Evolutionary conservation across 2,113 vertebrate genomes (phyloP).

Genomic region (Mobula birostris): DNA sequence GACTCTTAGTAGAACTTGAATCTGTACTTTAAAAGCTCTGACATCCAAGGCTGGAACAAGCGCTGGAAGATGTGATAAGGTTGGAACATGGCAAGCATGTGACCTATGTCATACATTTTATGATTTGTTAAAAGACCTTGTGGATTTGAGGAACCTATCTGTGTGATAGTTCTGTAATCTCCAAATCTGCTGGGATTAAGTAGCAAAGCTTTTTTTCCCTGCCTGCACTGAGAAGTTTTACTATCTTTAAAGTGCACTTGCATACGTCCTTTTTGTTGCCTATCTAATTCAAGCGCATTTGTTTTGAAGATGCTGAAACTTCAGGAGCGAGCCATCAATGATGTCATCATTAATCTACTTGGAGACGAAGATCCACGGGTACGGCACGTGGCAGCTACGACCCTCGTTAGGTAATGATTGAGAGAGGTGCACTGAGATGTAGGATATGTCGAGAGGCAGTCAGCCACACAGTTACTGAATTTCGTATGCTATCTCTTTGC

Average conservation of each 20-base stretch:
- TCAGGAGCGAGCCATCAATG: slow-evolving; percentile 76
- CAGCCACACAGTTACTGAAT: neutral
- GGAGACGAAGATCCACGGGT: slow-evolving; percentile 93
- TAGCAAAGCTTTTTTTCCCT: neutral
- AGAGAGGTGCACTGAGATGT: no score
- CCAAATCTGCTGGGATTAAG: neutral
- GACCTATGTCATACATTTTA: no score
- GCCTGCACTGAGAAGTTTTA: neutral
- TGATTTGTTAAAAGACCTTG: neutral
- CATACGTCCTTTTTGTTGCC: neutral
- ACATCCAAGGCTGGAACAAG: no score
- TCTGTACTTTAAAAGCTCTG: no score
- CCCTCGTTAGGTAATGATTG: slow-evolving; percentile 65
- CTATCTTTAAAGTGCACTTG: neutral
- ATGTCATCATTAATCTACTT: slow-evolving; percentile 75
- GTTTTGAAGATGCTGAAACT: slow-evolving; percentile 68
- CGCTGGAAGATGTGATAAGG: neutral
- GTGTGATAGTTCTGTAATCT: neutral
- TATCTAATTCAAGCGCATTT: neutral
- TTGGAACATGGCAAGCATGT: neutral
- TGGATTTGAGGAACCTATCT: neutral
- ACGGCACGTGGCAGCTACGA: slow-evolving; percentile 74
- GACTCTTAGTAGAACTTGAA: no score
- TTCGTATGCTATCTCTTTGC: neutral
- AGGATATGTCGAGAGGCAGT: no score